Conservation (phyloP, 64 coral and sea anemone species). For the Orbicella faveolata region DNA sequence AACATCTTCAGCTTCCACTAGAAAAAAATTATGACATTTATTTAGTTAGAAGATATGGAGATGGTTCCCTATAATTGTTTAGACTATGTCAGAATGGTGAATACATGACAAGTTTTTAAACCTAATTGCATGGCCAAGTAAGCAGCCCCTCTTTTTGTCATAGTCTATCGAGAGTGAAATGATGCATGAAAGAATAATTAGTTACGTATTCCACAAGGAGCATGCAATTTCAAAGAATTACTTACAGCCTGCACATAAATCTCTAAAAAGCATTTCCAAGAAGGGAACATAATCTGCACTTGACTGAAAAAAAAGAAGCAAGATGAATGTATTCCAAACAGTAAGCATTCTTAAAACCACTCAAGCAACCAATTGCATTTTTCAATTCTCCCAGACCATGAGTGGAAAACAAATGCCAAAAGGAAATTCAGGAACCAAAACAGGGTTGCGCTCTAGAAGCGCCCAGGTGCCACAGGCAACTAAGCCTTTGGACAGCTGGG, state of each 20-base stretch:
- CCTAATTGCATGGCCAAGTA: too few species aligned
- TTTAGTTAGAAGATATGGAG: not conserved
- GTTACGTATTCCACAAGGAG: not conserved
- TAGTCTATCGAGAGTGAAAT: not conserved
- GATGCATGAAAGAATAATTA: not conserved
- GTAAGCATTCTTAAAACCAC: too few species aligned
- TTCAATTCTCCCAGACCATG: not conserved
- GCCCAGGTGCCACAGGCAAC: too few species aligned
- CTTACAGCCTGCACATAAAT: conserved; percentile 84
- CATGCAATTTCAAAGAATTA: not conserved
- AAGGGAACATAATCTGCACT: conserved; percentile 70
- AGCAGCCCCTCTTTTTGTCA: not conserved
- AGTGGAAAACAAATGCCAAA: too few species aligned
- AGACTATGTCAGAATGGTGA: too few species aligned
- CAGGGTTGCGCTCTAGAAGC: too few species aligned
- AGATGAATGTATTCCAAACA: not conserved
- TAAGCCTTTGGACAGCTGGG: too few species aligned
- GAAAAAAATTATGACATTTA: not conserved
- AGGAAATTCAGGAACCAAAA: too few species aligned
- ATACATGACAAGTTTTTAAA: too few species aligned
- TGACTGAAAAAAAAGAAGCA: conserved; percentile 3
- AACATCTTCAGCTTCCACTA: conserved; percentile 80
- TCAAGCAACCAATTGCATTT: too few species aligned
- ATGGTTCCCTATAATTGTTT: too few species aligned
- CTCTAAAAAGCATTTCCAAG: conserved; percentile 78